Conservation (phyloP, 2,888 invertebrate genomes). For the Nowickia ferox region DNA sequence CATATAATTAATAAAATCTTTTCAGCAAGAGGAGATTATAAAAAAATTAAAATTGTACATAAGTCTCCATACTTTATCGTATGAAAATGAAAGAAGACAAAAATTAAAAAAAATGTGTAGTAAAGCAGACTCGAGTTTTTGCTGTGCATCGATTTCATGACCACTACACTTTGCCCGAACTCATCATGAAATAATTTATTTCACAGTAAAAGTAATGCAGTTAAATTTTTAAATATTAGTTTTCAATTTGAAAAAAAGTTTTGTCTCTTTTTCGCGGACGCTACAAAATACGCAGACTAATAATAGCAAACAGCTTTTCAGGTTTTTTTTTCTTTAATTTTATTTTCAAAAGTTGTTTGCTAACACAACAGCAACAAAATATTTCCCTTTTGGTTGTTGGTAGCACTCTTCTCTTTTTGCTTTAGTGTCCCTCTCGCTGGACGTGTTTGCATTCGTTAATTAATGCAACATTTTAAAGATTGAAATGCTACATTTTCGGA, state of each 20-base stretch:
- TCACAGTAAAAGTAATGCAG: no score
- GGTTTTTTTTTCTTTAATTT: not conserved
- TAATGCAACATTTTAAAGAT: conserved; percentile 58
- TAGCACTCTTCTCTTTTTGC: not conserved
- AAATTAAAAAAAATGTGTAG: no score
- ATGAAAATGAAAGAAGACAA: no score
- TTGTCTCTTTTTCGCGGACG: no score
- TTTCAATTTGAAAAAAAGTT: not conserved
- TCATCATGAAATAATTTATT: no score
- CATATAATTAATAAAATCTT: no score
- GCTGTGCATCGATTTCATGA: no score
- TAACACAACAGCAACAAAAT: not conserved
- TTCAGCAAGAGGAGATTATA: no score
- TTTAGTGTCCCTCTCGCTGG: not conserved
- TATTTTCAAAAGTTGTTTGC: not conserved
- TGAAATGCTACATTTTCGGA: conserved; percentile 55
- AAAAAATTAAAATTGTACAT: no score
- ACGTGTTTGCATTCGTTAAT: conserved; percentile 48
- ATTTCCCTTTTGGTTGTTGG: not conserved
- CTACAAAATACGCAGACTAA: not conserved
- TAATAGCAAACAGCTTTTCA: not conserved
- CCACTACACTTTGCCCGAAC: no score
- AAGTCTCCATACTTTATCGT: no score
- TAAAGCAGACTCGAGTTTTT: no score
- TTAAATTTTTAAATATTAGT: not conserved